These are phyloP conservation scores for Prosapia bicincta DNA, from an alignment of 2,888 invertebrate genomes.

Conservation along the genomic window DNA sequence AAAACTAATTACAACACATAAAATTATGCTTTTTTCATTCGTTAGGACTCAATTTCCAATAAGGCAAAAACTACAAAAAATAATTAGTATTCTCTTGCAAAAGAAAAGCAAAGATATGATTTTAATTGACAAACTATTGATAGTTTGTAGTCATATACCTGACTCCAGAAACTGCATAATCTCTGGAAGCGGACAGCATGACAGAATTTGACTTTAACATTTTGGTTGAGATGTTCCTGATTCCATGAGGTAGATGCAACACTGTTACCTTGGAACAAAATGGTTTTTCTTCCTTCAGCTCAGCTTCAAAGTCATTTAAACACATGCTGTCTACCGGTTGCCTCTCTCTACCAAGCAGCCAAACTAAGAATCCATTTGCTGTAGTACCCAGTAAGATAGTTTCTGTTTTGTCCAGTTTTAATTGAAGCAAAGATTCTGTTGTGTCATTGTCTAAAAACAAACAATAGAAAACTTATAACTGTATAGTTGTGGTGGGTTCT, in stretches of 20 bases:
- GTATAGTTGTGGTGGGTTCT: not conserved
- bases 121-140: too few relatives aligned
- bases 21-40: too few relatives aligned
- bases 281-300: not conserved
- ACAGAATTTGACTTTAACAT: slow-evolving; percentile 89
- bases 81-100: too few relatives aligned
- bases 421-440: slow-evolving; percentile 71
- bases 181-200: slow-evolving; percentile 84
- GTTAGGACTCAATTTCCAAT: too few relatives aligned
- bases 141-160: slow-evolving; percentile 51
- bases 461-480: not conserved
- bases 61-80: too few relatives aligned
- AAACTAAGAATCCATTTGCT: slow-evolving; percentile 78
- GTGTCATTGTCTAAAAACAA: slow-evolving; percentile 57
- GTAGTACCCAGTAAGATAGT: slow-evolving; percentile 78
- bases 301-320: slow-evolving; percentile 16
- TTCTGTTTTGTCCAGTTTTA: slow-evolving; percentile 80
- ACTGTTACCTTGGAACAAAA: slow-evolving; percentile 51
- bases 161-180: slow-evolving; percentile 94
- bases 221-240: slow-evolving; percentile 88
- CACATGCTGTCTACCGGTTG: slow-evolving; percentile 34
- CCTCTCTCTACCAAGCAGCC: slow-evolving; percentile 63
- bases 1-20: too few relatives aligned
- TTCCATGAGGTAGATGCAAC: slow-evolving; percentile 75
- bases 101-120: too few relatives aligned